A percentile compares a stretch with the other conserved stretches of the same genome.
These are phyloP conservation scores for Cephus nigrinus DNA, from an alignment of 2,888 invertebrate genomes.

Conservation along the genomic window DNA sequence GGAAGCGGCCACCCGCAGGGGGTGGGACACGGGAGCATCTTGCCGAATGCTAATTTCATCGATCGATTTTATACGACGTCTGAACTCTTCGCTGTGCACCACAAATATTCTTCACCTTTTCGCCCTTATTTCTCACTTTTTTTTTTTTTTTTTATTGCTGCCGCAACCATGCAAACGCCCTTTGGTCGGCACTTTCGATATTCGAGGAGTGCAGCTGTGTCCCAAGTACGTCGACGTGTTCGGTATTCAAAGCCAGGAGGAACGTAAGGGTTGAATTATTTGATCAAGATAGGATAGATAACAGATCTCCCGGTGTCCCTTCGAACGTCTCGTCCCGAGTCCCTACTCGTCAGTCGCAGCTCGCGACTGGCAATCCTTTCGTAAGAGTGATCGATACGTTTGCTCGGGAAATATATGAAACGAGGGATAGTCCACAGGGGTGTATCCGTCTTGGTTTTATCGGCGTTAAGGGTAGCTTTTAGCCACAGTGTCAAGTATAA, in stretches of 20 bases:
- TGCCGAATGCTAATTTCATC: not conserved
- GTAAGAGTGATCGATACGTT: not conserved
- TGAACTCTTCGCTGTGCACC: not conserved
- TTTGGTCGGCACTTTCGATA: not conserved
- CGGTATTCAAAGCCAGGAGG: not conserved
- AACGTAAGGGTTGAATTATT: not conserved
- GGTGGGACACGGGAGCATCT: not conserved
- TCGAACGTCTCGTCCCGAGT: not conserved
- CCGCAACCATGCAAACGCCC: not conserved
- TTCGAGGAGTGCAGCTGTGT: not conserved
- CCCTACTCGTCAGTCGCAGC: not conserved
- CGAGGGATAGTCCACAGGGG: not conserved
- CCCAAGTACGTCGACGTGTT: not conserved
- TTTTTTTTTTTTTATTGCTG: not conserved
- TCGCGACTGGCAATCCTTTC: not conserved
- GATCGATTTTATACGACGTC: not conserved
- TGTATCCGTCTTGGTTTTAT: constrained; percentile 5
- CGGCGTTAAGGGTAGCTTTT: constrained; percentile 12
- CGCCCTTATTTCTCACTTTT: not conserved
- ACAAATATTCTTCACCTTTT: not conserved
- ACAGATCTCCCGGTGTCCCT: not conserved
- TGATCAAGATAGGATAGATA: not conserved
- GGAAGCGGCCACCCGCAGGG: not conserved
- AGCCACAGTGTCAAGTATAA: constrained; percentile 21
- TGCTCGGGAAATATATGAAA: constrained; percentile 1